Conservation (phyloP, 2,888 invertebrate genomes). For the Phengaris arion region DNA sequence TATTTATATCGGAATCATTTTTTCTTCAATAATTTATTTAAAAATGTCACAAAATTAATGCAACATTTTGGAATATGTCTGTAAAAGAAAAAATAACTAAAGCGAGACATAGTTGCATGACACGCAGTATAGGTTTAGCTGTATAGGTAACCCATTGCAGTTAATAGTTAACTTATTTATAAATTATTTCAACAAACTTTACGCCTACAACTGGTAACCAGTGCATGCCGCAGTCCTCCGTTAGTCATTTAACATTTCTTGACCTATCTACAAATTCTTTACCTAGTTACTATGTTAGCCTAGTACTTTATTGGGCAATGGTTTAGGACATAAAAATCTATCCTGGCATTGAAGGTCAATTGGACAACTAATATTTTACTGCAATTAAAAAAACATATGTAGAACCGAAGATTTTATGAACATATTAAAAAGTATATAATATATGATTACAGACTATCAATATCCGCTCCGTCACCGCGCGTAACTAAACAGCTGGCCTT, state of each 20-base stretch:
- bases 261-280: slow-evolving; percentile 27
- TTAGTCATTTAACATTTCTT: slow-evolving; percentile 19
- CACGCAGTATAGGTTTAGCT: neutral
- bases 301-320: slow-evolving; percentile 4
- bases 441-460: neutral
- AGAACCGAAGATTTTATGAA: neutral
- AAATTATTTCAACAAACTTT: neutral
- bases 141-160: slow-evolving; percentile 3
- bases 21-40: neutral
- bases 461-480: slow-evolving; percentile 18
- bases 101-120: neutral
- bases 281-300: slow-evolving; percentile 14
- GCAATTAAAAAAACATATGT: neutral
- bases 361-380: neutral
- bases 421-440: neutral
- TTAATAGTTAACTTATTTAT: neutral
- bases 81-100: neutral
- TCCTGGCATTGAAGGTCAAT: neutral
- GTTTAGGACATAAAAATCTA: neutral
- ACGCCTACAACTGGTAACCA: slow-evolving; percentile 22
- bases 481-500: slow-evolving; percentile 11
- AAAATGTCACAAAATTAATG: too few relatives aligned
- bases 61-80: too few relatives aligned
- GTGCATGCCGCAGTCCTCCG: slow-evolving; percentile 14
- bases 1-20: neutral